phyloP scores from a whole-genome alignment of 2,888 invertebrate species.

The Caenorhabditis afra region DNA sequence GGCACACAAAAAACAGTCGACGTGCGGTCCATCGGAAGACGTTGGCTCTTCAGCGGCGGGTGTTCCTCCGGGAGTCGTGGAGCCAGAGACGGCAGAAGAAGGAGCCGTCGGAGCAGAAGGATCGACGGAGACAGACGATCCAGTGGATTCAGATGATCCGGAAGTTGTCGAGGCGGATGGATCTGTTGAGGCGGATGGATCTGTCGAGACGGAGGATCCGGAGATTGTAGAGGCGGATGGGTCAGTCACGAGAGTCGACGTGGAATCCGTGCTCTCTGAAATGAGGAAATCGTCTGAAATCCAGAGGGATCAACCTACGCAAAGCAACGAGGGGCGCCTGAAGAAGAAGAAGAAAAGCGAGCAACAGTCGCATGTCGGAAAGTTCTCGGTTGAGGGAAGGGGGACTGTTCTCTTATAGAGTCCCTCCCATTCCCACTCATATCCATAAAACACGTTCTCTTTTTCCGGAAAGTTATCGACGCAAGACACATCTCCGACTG shows the following conservation, averaged over 20 bases:
- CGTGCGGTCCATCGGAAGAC: constrained; percentile 17
- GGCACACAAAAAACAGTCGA: constrained; percentile 38
- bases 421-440: constrained; percentile 30
- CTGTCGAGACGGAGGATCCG: background rate
- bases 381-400: constrained; percentile 8
- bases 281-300: background rate
- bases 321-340: constrained; percentile 14
- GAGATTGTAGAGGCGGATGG: background rate
- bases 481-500: constrained; percentile 18
- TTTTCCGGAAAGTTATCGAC: constrained; percentile 24
- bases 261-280: constrained; percentile 3
- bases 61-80: background rate
- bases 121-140: background rate
- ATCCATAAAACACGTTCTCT: constrained; percentile 27
- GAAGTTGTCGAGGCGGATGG: background rate
- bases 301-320: constrained; percentile 1
- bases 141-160: background rate
- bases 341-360: constrained; percentile 21
- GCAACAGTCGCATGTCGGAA: constrained; percentile 32
- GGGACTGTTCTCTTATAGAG: constrained; percentile 3
- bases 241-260: background rate
- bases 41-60: background rate
- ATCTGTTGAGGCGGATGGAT: background rate
- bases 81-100: background rate
- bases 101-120: too few relatives aligned